Evolutionary conservation across 2,113 vertebrate species (phyloP).

Genomic region (Himantopus leucocephalus): DNA sequence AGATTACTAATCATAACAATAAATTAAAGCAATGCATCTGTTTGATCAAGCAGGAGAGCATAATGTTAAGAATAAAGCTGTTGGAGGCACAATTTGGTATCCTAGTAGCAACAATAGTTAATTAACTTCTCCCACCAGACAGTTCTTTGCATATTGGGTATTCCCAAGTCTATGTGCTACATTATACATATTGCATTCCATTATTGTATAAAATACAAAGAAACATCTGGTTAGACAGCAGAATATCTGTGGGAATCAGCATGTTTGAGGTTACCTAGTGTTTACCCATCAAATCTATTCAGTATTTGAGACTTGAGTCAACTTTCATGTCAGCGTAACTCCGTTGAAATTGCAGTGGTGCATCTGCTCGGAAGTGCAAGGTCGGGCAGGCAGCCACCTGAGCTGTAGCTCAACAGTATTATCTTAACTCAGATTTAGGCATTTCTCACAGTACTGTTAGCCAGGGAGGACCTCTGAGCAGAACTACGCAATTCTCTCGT

Average conservation of each 20-base stretch:
- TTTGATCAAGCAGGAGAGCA: neutral
- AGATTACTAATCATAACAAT: neutral
- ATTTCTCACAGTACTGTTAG: neutral
- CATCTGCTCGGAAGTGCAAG: neutral
- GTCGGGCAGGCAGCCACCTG: neutral
- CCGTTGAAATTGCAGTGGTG: neutral
- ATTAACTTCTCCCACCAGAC: neutral
- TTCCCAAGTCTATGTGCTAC: neutral
- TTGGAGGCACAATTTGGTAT: neutral
- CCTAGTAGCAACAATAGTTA: neutral
- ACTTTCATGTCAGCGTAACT: fast-evolving
- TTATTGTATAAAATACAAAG: neutral
- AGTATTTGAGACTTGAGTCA: neutral
- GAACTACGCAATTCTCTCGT: fast-evolving
- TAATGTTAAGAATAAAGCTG: neutral
- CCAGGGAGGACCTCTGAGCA: neutral
- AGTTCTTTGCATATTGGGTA: neutral
- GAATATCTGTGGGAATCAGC: neutral
- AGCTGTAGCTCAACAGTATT: neutral
- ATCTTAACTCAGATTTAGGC: neutral
- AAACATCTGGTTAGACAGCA: neutral
- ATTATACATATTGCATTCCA: neutral
- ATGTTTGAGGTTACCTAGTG: neutral
- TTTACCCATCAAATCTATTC: neutral
- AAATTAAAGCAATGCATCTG: neutral